phyloP scores from a whole-genome alignment of 2,888 invertebrate species.

The Drosophila robusta region DNA sequence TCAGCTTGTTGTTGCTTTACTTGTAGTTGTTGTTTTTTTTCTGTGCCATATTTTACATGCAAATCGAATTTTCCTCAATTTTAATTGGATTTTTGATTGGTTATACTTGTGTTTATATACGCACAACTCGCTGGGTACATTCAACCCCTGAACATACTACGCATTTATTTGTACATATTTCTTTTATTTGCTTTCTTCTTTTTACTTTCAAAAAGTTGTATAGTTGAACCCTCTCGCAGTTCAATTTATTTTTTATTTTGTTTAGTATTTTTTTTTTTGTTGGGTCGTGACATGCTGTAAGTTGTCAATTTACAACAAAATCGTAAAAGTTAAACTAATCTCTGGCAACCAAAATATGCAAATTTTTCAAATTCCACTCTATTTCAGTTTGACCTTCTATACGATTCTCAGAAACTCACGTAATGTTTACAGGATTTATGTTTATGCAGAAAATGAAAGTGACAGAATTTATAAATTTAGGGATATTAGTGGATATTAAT shows the following conservation, averaged over 20 bases:
- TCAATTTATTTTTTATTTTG: conserved; percentile 49
- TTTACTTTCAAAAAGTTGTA: conserved; percentile 21
- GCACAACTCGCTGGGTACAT: conserved; percentile 55
- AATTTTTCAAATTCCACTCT: conserved; percentile 3
- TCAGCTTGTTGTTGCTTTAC: conserved; percentile 13
- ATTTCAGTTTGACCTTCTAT: background rate
- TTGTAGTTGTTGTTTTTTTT: conserved; percentile 37
- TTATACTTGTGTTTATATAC: conserved; percentile 82
- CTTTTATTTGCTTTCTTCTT: conserved; percentile 34
- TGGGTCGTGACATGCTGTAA: conserved; percentile 63
- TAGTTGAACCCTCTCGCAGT: conserved; percentile 41
- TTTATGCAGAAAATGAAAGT: background rate
- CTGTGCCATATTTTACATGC: conserved; percentile 83
- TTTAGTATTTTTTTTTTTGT: conserved; percentile 40
- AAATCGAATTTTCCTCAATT: conserved; percentile 85
- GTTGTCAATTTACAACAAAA: conserved; percentile 68
- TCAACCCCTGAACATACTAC: conserved; percentile 17
- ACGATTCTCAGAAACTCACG: background rate
- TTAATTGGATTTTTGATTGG: conserved; percentile 85
- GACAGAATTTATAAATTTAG: too few species aligned
- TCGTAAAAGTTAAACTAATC: conserved; percentile 44
- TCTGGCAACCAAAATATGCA: conserved; percentile 23
- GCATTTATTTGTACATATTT: conserved; percentile 46
- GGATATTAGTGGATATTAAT: too few species aligned
- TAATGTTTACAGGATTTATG: too few species aligned